phyloP scores from a whole-genome alignment of 2,888 invertebrate species.

The Ichneumon xanthorius region DNA sequence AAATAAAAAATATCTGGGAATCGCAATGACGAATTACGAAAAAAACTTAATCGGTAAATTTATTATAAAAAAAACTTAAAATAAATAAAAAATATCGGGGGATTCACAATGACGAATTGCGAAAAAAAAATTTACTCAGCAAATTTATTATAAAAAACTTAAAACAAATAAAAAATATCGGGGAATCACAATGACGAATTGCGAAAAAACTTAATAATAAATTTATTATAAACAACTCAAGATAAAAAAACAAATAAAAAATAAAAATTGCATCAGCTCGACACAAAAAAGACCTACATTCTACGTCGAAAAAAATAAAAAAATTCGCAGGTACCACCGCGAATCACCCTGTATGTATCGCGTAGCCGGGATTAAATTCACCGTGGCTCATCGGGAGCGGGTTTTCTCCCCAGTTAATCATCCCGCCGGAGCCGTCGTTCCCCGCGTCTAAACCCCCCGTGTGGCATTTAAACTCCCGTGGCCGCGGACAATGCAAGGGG shows the following conservation, averaged over 20 bases:
- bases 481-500: constrained; percentile 51
- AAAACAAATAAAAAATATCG: not conserved
- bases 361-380: constrained; percentile 55
- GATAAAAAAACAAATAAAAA: too few relatives aligned
- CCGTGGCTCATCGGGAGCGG: constrained; percentile 36
- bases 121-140: not conserved
- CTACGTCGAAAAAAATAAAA: too few relatives aligned
- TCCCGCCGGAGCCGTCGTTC: constrained; percentile 13
- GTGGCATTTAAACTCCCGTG: constrained; percentile 65
- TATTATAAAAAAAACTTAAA: not conserved
- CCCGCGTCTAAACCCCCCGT: constrained; percentile 27
- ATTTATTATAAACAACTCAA: too few relatives aligned
- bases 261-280: too few relatives aligned
- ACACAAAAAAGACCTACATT: too few relatives aligned
- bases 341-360: constrained; percentile 35
- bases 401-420: constrained; percentile 50
- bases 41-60: not conserved
- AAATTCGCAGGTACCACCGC: too few relatives aligned
- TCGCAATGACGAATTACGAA: too few relatives aligned
- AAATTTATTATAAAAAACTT: not conserved
- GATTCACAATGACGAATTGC: not conserved
- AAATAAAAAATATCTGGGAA: too few relatives aligned
- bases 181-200: too few relatives aligned
- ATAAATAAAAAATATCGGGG: too few relatives aligned
- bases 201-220: too few relatives aligned